These are phyloP conservation scores for Pandion haliaetus DNA, from an alignment of 2,113 vertebrate species.

Conservation along the genomic window DNA sequence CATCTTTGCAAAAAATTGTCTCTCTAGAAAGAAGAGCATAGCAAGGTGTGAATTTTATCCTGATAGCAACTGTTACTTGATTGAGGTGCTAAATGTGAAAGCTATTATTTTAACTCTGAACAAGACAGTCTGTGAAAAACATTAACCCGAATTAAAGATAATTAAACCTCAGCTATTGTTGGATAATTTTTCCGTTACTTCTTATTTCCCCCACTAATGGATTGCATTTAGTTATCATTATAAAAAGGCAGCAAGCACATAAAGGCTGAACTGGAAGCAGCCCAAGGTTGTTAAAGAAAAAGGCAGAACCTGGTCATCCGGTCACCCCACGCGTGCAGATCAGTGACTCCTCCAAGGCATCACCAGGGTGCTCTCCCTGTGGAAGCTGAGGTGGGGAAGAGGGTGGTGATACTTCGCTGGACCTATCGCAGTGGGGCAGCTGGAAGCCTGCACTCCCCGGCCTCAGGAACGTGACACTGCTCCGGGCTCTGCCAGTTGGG, in stretches of 20 bases:
- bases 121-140: background rate
- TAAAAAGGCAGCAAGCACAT: background rate
- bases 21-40: background rate
- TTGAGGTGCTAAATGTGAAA: slow-evolving; percentile 22
- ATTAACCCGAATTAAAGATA: background rate
- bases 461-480: background rate
- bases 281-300: background rate
- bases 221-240: background rate
- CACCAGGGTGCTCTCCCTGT: background rate
- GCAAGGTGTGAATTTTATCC: slow-evolving; percentile 28
- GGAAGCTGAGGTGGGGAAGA: background rate
- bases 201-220: background rate
- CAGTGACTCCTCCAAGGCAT: background rate
- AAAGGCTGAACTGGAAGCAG: background rate
- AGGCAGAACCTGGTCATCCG: background rate
- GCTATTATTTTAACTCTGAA: background rate
- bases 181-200: background rate
- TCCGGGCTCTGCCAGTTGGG: background rate
- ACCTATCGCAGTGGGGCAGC: background rate
- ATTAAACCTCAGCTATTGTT: background rate
- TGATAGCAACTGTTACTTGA: background rate
- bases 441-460: background rate
- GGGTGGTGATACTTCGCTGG: background rate
- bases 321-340: background rate
- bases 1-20: background rate